Base-by-base conservation (phyloP, 2,888 invertebrate species). In the Onchidella celtica region DNA sequence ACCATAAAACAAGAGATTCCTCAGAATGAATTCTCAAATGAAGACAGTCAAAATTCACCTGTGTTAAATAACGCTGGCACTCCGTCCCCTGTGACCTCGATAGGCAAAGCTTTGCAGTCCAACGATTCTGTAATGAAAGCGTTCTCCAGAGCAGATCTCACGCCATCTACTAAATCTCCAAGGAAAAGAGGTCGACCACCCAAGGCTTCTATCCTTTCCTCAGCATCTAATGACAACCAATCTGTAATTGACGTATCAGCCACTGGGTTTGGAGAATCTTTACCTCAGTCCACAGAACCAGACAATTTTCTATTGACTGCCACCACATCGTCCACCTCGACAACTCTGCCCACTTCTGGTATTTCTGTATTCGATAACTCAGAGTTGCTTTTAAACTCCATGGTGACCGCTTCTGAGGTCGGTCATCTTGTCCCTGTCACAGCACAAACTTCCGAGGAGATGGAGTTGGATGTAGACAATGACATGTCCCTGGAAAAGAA, bases 181-280 rank as follows among this genome's bases (percentile, higher is more conserved):
- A 63, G 73, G 63, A 79, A 73, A 34, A 9, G 79, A 32, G 79
- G 79, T 14, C 72, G 79, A 1, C 79, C 79, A 0, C 79, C 79
- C 6, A 79, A 77, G 57, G 24, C 34, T n/a, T 36, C 36, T 57
- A 68, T 34, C 27, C 24, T 36, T 34, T 2, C 24, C 17, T 65
- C 75, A n/a, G 65, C 40, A 32, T 21, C 38, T 34, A 9, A 14
- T 24, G 73, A 73, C 2, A 24, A 24, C 4, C 36, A 73, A 17
- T 11, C 61, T 1, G 0, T 59, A 24, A 24, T 73, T 17, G 34
- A 3, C 6, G 24, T 72, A n/a, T 11, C n/a, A 21, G n/a, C 11
- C 11, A 36, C 36, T 24, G 24, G 9, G 36, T 47, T 47, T 11
- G 17, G 47, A 11, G 17, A 11, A 17, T 47, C 47, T 11, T 47